Percentiles rank a stretch among this genome's conserved stretches.
phyloP scores from a whole-genome alignment of 1,140 invertebrate genomes.

The Cydia strobilella region DNA sequence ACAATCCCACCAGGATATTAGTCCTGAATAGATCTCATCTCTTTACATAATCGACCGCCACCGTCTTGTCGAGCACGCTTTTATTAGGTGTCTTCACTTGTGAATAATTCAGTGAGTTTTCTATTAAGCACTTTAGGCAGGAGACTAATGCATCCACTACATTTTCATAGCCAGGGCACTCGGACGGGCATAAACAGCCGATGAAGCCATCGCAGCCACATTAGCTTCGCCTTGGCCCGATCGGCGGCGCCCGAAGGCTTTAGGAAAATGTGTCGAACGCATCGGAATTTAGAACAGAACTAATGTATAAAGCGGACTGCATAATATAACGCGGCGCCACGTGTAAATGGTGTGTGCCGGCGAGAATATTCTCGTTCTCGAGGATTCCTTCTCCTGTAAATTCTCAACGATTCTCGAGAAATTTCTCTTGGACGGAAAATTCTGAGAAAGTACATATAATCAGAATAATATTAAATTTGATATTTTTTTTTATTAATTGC shows the following conservation, averaged over 20 bases:
- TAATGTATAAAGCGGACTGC: neutral
- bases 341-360: too few species aligned
- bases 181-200: conserved; percentile 47
- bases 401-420: too few species aligned
- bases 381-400: too few species aligned
- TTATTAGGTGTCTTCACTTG: conserved; percentile 64
- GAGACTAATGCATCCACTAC: conserved; percentile 67
- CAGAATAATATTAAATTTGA: too few species aligned
- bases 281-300: conserved; percentile 35
- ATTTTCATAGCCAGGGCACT: conserved; percentile 54
- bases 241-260: conserved; percentile 20
- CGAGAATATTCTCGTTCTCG: too few species aligned
- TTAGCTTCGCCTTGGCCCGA: conserved; percentile 53
- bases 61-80: conserved; percentile 61
- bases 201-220: conserved; percentile 40
- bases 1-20: conserved; percentile 65
- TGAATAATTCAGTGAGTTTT: conserved; percentile 68
- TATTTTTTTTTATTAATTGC: too few species aligned
- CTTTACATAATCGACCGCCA: conserved; percentile 65
- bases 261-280: conserved; percentile 42
- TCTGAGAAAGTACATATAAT: too few species aligned
- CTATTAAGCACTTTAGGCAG: conserved; percentile 66
- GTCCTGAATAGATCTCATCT: conserved; percentile 66
- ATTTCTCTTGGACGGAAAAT: too few species aligned
- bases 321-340: conserved; percentile 13